These are phyloP conservation scores for Drosophila eugracilis DNA, from an alignment of 1,140 invertebrate genomes.

Conservation along the genomic window DNA sequence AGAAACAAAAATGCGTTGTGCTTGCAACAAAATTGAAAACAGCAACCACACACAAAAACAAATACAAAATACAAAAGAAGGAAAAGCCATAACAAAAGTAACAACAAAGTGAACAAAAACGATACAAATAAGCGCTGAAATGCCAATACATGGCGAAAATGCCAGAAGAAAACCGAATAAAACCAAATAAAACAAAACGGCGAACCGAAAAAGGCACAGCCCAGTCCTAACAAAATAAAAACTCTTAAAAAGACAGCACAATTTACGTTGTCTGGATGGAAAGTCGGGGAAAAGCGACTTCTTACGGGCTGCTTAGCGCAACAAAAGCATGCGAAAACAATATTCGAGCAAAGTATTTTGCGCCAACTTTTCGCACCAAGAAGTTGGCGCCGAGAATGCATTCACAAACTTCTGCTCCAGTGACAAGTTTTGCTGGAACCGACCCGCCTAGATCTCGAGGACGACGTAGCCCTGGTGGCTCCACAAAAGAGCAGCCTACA, in stretches of 20 bases:
- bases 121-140: slow-evolving; percentile 81
- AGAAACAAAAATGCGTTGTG: slow-evolving; percentile 56
- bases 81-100: slow-evolving; percentile 45
- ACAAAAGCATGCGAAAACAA: slow-evolving; percentile 80
- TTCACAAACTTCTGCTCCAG: slow-evolving; percentile 71
- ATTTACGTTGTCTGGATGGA: slow-evolving; percentile 63
- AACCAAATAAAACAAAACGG: slow-evolving; percentile 32
- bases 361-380: slow-evolving; percentile 78
- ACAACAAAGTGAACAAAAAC: slow-evolving; percentile 77
- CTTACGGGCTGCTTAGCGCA: slow-evolving; percentile 70
- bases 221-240: slow-evolving; percentile 62
- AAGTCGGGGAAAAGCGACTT: slow-evolving; percentile 30
- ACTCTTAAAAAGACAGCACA: slow-evolving; percentile 70
- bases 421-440: slow-evolving; percentile 60
- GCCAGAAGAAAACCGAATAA: slow-evolving; percentile 38
- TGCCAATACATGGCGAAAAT: slow-evolving; percentile 76
- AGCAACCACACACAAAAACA: slow-evolving; percentile 62
- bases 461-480: slow-evolving; percentile 23
- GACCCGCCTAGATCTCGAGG: background rate
- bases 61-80: slow-evolving; percentile 22
- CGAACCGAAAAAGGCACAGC: slow-evolving; percentile 31
- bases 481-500: slow-evolving; percentile 41
- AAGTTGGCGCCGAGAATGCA: slow-evolving; percentile 74
- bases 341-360: slow-evolving; percentile 80
- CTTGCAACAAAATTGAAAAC: slow-evolving; percentile 65